Conservation (phyloP, 2,113 vertebrate species). For the Xiphias gladius region DNA sequence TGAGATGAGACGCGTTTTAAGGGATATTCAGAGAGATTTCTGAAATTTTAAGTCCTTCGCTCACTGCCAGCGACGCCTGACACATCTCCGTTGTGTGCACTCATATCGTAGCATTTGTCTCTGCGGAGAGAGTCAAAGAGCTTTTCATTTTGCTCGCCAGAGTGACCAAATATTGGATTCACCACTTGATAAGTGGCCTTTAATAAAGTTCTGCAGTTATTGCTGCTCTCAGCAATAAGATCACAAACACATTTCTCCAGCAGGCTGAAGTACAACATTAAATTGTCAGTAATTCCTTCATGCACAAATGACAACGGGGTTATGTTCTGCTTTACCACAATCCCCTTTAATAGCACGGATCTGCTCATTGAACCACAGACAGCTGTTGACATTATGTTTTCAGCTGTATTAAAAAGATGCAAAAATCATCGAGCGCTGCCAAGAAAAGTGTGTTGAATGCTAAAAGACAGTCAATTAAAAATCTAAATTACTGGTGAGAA, state of each 20-base stretch:
- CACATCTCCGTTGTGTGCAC: not conserved
- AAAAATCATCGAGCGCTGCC: not conserved
- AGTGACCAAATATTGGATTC: constrained; percentile 26
- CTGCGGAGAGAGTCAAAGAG: not conserved
- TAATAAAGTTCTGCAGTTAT: constrained; percentile 60
- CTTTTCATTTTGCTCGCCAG: constrained; percentile 31
- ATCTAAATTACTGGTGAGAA: constrained; percentile 5
- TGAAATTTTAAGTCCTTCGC: too few species aligned
- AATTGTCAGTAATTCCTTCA: constrained; percentile 58
- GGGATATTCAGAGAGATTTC: not conserved
- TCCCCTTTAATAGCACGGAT: constrained; percentile 35
- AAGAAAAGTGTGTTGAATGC: constrained; percentile 11
- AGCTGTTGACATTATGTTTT: constrained; percentile 41
- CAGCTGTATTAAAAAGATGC: constrained; percentile 22
- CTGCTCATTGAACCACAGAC: constrained; percentile 26
- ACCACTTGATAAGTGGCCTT: constrained; percentile 51
- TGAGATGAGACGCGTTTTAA: not conserved
- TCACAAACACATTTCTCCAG: constrained; percentile 50
- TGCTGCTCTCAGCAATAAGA: constrained; percentile 42
- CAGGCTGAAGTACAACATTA: constrained; percentile 31
- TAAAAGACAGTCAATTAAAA: constrained; percentile 39
- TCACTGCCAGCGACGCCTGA: rapidly evolving
- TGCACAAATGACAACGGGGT: constrained; percentile 19
- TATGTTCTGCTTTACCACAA: not conserved
- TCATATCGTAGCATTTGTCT: not conserved